Evolutionary conservation across 1,140 invertebrate species (phyloP), one percentile per base, ranked within the genome.

Genomic region (Sipha flava): DNA sequence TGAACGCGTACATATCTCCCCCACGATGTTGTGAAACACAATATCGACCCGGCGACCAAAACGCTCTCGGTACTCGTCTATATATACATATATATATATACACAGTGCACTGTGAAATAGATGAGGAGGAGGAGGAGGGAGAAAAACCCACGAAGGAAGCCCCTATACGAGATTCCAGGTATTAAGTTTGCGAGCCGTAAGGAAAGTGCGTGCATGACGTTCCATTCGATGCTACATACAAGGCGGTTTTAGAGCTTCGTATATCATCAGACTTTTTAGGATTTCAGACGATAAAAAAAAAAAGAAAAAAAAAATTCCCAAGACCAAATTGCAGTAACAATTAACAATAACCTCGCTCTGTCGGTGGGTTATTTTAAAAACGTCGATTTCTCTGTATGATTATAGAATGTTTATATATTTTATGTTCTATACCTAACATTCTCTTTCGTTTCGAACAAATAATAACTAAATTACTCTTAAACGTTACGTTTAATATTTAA

Each of bases 11-110:
- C 54, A 73, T 52, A 73, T 73, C 66, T 47, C 66, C 66, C 43
- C 23, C 66, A 70, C 66, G 43, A 45, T 45, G 64, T 47, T 47
- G 66, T 70, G 66, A 70, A 70, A 70, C 40, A 47, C 66, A 70
- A 70, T 70, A 70, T 70, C 66, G 66, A 70, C 66, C 66, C 66
- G 66, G 16, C 66, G 66, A 68, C 66, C 66, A 70, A 70, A 70
- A 70, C 66, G 66, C 66, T 6, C 23, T 26, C 18, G 6, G 14
- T 16, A n/a, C 40, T 40, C 21, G 45, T 18, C 3, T 4, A n/a
- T n/a, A n/a, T 23, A 1, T 54, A 54, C 40, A 43, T 54, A 54
- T 54, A 54, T 54, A 26, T 66, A 23, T 43, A 26, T 66, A 43
- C 14, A 12, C 9, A 66, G 34, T 66, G 64, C 10, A 66, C 5